Conservation (phyloP, 2,888 invertebrate genomes). For the Dermolepida albohirtum region DNA sequence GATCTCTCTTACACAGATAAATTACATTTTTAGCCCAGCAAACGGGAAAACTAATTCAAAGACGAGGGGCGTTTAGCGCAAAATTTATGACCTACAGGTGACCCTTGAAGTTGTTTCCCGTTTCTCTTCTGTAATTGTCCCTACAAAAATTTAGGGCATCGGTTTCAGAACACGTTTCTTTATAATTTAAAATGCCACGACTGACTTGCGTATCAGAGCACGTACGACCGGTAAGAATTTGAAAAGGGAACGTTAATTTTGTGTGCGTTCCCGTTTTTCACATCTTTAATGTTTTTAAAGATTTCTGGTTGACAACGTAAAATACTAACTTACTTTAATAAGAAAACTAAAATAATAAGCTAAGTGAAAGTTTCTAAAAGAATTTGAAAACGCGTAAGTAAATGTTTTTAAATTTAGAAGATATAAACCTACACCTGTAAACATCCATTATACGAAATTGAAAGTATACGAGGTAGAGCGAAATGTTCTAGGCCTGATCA, state of each 20-base stretch:
- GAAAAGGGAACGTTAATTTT: slow-evolving; percentile 2
- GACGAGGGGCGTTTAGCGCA: slow-evolving; percentile 10
- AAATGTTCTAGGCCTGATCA: no score
- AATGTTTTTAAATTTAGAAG: no score
- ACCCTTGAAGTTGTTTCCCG: slow-evolving; percentile 23
- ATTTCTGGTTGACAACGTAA: no score
- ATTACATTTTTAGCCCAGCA: slow-evolving; percentile 19
- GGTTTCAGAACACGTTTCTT: slow-evolving; percentile 19
- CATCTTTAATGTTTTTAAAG: not conserved
- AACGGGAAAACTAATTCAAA: slow-evolving; percentile 15
- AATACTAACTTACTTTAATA: no score
- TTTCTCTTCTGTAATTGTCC: slow-evolving; percentile 23
- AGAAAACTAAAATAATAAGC: no score
- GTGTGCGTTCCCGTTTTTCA: not conserved
- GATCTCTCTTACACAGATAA: slow-evolving; percentile 2
- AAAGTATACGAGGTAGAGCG: no score
- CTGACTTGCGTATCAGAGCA: slow-evolving; percentile 8
- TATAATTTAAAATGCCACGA: slow-evolving; percentile 18
- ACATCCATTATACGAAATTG: no score
- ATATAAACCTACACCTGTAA: no score
- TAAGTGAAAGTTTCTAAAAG: no score
- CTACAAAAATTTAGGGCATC: slow-evolving; percentile 21
- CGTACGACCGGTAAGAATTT: not conserved
- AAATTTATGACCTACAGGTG: slow-evolving; percentile 27
- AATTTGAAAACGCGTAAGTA: no score